Evolutionary conservation across 2,797 vertebrate species (phyloP), one percentile per base, ranked within the genome.

Genomic region (Hozukius guyotensis): DNA sequence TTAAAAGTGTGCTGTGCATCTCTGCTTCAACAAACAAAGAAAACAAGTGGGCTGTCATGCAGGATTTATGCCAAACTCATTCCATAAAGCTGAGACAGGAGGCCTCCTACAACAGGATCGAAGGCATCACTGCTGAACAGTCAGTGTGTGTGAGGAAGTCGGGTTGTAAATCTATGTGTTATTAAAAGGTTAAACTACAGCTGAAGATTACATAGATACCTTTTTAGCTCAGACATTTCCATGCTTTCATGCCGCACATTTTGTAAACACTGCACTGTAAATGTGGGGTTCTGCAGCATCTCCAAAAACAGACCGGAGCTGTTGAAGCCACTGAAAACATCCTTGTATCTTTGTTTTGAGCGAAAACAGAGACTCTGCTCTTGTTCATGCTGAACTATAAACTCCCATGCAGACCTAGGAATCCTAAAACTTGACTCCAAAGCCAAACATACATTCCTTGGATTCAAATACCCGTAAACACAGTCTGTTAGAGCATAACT

Each of bases 71-170:
- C 84, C 49, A 73, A 86, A 81, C 66, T 84, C 75, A 82, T 89
- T 91, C 85, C 84, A 89, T 67, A 24, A 60, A 88, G 73, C 88
- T 84, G 83, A 92, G 72, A 77, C 27, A 4, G 18, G 65, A 83
- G 57, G 67, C 71, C 27, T 81, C 75, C 52, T 29, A 60, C 56
- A 32, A 52, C 5, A 2, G 49, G 32, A 25, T 61, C 69, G 31
- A 20, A 67, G 18, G 49, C 7, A 16, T 11, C 46, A 59, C 62
- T 53, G 62, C 75, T 34, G 75, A 32, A 55, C 11, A 25, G 61
- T 75, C 67, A 27, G 53, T 8, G 27, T 34, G 27, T 34, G 29
- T 24, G 38, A 65, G 27, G 31, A 68, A 34, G 38, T 68, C 27
- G 3, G 10, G 53, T 25, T 61, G 5, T 14, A 61, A 29, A 20